Evolutionary conservation across 2,797 vertebrate genomes (phyloP), one percentile per base, ranked within the genome.

Genomic region (Rhyacichthys aspro): DNA sequence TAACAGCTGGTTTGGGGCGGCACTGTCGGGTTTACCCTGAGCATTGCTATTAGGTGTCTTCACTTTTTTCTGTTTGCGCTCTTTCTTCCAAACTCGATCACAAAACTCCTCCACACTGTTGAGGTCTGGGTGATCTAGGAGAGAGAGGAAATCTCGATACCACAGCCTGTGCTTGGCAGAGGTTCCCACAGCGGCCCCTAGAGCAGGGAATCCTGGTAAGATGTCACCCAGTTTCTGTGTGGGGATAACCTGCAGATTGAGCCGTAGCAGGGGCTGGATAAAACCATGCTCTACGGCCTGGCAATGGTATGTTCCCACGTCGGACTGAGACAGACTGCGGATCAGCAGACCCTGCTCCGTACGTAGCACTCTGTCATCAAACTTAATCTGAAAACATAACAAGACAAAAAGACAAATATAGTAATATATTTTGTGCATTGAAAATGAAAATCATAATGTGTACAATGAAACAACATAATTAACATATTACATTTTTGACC

Each of bases 101-200:
- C 98, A 99, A 67, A 99, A 98, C 85, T 99, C 97, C 90, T 99
- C 97, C 89, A 98, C 96, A 0, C 96, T 96, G 89, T 98, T 98
- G 50, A 96, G 94, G 84, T 97, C 97, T 10, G 98, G 97, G 72
- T 98, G 98, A 87, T 96, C 96, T 60, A 99, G 89, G 39, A 99
- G 91, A 70, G 97, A 97, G 86, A 99, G 94, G 89, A 99, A 99
- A 88, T 99, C 97, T 65, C 96, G 86, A 83, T 99, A 99, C 98
- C 98, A 99, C 70, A 98, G 84, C 79, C 95, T 94, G 61, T 97
- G 95, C 80, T 94, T 96, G n/a, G 94, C 90, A 0, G 94, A 91
- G 86, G 94, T 92, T 49, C 89, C 83, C 52, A 86, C 91, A 14
- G 74, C 75, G 3, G 93, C 92, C 1, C 87, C 90, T 0, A 87